Evolutionary conservation across 2,888 invertebrate genomes (phyloP).

Genomic region (Amphipoea lucens): DNA sequence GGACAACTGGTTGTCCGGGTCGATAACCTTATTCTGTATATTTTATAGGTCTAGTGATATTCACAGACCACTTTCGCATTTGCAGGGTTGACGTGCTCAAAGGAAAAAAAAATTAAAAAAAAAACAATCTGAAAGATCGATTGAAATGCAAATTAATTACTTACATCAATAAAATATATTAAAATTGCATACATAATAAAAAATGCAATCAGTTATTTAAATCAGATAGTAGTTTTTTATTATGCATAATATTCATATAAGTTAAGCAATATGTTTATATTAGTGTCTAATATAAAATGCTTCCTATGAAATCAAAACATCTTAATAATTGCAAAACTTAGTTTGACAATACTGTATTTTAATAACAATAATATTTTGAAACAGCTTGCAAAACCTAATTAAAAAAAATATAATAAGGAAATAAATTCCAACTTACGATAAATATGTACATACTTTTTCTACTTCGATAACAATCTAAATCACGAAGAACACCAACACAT

Average conservation of each 20-base stretch:
- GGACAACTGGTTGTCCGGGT: conserved; percentile 80
- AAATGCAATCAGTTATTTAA: conserved; percentile 23
- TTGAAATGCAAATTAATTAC: conserved; percentile 30
- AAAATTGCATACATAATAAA: conserved; percentile 10
- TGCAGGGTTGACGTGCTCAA: conserved; percentile 25
- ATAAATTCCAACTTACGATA: not conserved
- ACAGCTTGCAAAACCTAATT: not conserved
- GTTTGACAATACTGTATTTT: not conserved
- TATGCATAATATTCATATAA: conserved; percentile 16
- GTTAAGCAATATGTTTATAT: conserved; percentile 15
- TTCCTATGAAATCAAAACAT: not conserved
- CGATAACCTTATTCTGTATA: conserved; percentile 71
- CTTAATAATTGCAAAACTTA: not conserved
- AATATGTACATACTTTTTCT: not conserved
- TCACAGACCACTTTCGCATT: conserved; percentile 49
- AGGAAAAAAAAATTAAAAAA: not conserved
- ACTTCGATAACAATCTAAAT: conserved; percentile 15
- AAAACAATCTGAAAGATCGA: not conserved
- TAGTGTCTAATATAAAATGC: not conserved
- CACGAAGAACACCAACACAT: conserved; percentile 13
- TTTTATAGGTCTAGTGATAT: conserved; percentile 55
- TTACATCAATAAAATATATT: conserved; percentile 10
- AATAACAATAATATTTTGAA: not conserved
- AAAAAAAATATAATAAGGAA: not conserved
- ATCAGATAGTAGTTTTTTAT: conserved; percentile 17